Evolutionary conservation across 1,140 invertebrate genomes (phyloP).

Genomic region (Zophobas morio): DNA sequence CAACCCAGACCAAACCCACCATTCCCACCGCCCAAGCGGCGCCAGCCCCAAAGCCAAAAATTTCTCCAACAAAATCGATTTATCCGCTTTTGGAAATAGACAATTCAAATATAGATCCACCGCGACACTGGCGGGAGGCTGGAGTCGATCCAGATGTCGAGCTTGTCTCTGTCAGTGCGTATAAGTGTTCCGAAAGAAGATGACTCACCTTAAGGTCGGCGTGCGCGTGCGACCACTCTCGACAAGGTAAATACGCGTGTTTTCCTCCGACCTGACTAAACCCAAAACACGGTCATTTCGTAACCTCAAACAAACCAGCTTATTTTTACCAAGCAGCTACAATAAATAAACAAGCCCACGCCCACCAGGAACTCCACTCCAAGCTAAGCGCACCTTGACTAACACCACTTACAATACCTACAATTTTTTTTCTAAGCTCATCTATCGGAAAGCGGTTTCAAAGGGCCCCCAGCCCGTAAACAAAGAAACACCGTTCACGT

Average conservation of each 20-base stretch:
- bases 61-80: neutral
- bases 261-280: constrained; percentile 2
- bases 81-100: constrained; percentile 13
- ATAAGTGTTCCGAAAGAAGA: constrained; percentile 58
- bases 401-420: too few relatives aligned
- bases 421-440: too few relatives aligned
- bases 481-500: constrained; percentile 36
- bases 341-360: too few relatives aligned
- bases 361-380: too few relatives aligned
- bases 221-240: constrained; percentile 72
- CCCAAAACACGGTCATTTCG: constrained; percentile 9
- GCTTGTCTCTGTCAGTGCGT: constrained; percentile 20
- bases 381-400: too few relatives aligned
- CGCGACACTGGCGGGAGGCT: constrained; percentile 40
- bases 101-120: constrained; percentile 41
- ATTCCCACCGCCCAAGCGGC: too few relatives aligned
- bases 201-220: constrained; percentile 74
- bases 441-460: neutral
- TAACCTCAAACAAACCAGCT: neutral
- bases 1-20: too few relatives aligned
- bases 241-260: constrained; percentile 66
- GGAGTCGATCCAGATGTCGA: constrained; percentile 41
- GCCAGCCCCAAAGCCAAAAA: too few relatives aligned
- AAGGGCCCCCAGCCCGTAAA: neutral
- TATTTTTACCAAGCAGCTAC: neutral